phyloP scores from a whole-genome alignment of 2,888 invertebrate genomes.

The Stramonita haemastoma region DNA sequence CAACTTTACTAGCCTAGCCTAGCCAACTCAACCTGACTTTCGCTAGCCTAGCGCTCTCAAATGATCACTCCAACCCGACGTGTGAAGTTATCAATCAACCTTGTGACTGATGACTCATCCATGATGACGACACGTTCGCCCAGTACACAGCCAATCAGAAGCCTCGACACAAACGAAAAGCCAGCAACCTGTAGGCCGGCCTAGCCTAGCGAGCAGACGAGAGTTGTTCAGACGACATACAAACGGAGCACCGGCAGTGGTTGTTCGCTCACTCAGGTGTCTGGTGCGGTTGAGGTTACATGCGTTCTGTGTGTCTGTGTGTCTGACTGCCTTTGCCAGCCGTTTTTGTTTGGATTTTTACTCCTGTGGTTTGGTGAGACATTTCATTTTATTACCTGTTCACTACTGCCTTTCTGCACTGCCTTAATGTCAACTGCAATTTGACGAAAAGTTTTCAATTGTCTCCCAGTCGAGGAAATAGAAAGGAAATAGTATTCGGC shows the following conservation, averaged over 20 bases:
- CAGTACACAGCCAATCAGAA: conserved; percentile 50
- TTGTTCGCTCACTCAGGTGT: conserved; percentile 13
- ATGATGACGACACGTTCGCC: conserved; percentile 23
- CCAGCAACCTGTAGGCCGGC: neutral
- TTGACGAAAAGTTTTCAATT: too few species aligned
- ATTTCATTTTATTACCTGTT: neutral
- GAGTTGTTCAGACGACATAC: neutral
- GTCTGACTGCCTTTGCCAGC: neutral
- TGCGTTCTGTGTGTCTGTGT: neutral
- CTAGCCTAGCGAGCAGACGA: neutral
- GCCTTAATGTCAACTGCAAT: too few species aligned
- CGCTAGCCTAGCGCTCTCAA: neutral
- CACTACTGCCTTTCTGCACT: too few species aligned
- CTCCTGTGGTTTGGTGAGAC: neutral
- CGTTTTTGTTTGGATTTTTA: neutral
- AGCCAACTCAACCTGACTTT: neutral
- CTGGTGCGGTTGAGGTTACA: neutral
- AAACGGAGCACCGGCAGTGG: neutral
- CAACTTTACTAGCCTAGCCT: neutral
- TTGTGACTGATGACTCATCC: conserved; percentile 44
- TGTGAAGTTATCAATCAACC: conserved; percentile 48
- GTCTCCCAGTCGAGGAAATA: too few species aligned
- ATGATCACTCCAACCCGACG: conserved; percentile 3
- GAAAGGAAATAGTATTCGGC: too few species aligned
- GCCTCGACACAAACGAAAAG: conserved; percentile 37